These are phyloP conservation scores for Littorina saxatilis DNA, from an alignment of 1,140 invertebrate species.

Conservation along the genomic window DNA sequence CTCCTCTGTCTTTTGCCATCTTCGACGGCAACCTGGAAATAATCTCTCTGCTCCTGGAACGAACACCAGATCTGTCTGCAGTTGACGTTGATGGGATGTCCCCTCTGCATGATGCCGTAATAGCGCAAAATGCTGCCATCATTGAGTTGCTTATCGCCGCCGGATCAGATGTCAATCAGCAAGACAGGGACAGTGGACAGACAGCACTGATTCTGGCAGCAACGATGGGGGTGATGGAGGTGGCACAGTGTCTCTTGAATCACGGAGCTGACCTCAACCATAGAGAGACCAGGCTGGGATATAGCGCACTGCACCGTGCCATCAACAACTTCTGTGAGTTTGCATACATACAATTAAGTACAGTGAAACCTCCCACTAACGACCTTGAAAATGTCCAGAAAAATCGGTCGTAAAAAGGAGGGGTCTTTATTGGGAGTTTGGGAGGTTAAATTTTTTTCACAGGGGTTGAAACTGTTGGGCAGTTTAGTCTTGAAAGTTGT, in stretches of 20 bases:
- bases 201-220: conserved; percentile 4
- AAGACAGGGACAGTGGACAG: background rate
- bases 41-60: background rate
- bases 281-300: background rate
- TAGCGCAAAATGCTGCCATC: background rate
- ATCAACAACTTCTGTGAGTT: background rate
- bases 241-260: background rate
- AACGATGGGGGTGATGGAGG: background rate
- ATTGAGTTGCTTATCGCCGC: conserved; percentile 12
- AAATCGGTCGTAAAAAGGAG: no score
- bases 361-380: no score
- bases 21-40: background rate
- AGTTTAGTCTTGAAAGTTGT: no score
- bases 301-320: conserved; percentile 1
- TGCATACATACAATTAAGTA: no score
- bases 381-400: no score
- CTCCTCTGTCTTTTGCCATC: conserved; percentile 22
- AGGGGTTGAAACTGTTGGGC: no score
- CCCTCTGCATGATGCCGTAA: background rate
- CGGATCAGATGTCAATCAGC: background rate
- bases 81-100: background rate
- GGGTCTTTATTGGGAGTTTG: no score
- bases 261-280: conserved; percentile 18
- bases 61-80: background rate
- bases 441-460: no score